These are phyloP conservation scores for Cepaea hortensis DNA, from an alignment of 2,888 invertebrate genomes.

Conservation along the genomic window DNA sequence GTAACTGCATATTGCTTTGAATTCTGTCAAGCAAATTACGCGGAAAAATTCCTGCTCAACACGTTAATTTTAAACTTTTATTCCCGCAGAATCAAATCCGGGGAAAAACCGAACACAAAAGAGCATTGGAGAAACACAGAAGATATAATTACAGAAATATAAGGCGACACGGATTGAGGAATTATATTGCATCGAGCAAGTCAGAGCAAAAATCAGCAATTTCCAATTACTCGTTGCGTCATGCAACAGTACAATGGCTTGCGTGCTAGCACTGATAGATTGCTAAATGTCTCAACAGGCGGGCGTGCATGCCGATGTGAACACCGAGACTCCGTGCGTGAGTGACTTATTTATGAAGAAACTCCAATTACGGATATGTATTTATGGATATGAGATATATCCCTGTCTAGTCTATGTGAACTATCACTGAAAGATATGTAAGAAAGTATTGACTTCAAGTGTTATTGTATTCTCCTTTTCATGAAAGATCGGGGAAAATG, in stretches of 20 bases:
- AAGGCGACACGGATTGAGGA: neutral
- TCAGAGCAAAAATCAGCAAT: neutral
- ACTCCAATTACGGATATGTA: slow-evolving; percentile 11
- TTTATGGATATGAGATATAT: neutral
- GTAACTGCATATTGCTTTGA: too few relatives aligned
- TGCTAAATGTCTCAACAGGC: neutral
- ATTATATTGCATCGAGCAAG: neutral
- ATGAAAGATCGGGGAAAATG: too few relatives aligned
- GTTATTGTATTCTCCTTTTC: too few relatives aligned
- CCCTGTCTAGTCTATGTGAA: neutral
- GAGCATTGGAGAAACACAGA: too few relatives aligned
- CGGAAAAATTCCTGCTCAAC: too few relatives aligned
- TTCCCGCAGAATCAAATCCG: too few relatives aligned
- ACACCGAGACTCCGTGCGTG: neutral
- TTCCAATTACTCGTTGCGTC: neutral
- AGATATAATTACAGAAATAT: neutral
- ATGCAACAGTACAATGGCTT: neutral
- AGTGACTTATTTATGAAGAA: slow-evolving; percentile 4
- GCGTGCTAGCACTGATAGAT: neutral
- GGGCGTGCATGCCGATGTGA: neutral
- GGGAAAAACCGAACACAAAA: too few relatives aligned
- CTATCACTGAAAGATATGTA: too few relatives aligned
- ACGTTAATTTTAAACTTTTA: too few relatives aligned
- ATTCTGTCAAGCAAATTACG: too few relatives aligned
- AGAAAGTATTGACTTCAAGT: too few relatives aligned